Conservation (phyloP, 2,888 invertebrate genomes). For the Malacosoma neustria region DNA sequence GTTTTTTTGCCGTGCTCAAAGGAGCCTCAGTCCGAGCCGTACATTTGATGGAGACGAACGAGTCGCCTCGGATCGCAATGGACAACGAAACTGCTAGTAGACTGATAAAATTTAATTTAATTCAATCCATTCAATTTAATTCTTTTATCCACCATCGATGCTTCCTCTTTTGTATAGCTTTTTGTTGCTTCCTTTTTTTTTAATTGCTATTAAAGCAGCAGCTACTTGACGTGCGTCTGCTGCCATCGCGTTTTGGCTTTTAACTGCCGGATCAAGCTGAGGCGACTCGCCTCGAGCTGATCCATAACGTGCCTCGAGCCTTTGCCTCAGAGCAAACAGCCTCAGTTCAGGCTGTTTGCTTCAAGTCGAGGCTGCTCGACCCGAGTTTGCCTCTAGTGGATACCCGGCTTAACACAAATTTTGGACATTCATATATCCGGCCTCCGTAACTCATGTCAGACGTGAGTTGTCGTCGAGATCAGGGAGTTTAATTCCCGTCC, state of each 20-base stretch:
- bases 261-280: slow-evolving; percentile 1
- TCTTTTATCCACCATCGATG: slow-evolving; percentile 1
- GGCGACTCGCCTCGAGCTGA: slow-evolving; percentile 1
- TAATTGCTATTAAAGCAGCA: not conserved
- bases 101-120: too few species aligned
- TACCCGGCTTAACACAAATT: too few species aligned
- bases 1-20: not conserved
- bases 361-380: not conserved
- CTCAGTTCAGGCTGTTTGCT: too few species aligned
- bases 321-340: slow-evolving; percentile 1
- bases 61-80: too few species aligned
- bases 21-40: not conserved
- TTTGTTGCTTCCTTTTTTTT: not conserved
- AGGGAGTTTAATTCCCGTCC: too few species aligned
- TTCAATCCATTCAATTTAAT: too few species aligned
- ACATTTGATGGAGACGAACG: too few species aligned
- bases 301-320: slow-evolving; percentile 1
- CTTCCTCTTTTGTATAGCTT: not conserved
- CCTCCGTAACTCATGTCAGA: too few species aligned
- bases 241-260: slow-evolving; percentile 1
- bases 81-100: too few species aligned
- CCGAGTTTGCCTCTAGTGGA: too few species aligned
- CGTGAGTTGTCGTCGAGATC: too few species aligned
- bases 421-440: too few species aligned
- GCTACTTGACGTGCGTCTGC: not conserved